Evolutionary conservation across 2,797 vertebrate species (phyloP), one percentile per base, ranked within the genome.

Genomic region (Thamnophis elegans): DNA sequence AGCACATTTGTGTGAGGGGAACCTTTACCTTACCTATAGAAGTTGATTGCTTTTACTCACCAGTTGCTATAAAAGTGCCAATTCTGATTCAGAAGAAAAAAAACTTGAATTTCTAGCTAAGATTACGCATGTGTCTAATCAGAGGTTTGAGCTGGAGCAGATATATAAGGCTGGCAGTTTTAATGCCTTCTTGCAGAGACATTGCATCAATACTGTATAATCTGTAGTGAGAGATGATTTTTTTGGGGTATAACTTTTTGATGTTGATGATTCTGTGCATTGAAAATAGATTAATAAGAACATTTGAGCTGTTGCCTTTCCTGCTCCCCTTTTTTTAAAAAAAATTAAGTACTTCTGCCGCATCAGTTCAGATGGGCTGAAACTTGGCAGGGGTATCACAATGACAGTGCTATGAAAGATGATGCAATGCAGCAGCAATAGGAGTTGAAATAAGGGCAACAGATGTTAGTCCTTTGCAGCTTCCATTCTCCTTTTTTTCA

Each of bases 401-500:
- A 87, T 1, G 20, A 87, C 0, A 88, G 56, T 93, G 62, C 78
- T 78, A 91, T 91, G 90, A 93, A 92, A 85, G 92, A 93, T 95
- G 96, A 97, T 95, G 95, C 94, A 97, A 95, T 91, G 32, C 92
- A 12, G 94, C 62, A 95, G 94, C 87, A 96, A 95, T 95, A 88
- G 11, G 16, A 42, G 25, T 26, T 87, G 62, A 90, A 92, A 92
- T 55, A 22, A 89, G 68, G 55, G 36, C 68, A 91, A 78, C 90
- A 89, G 92, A 86, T 93, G 92, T 47, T 91, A 28, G 1, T 88
- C 65, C 13, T 90, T 92, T 87, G 60, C 36, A 32, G 54, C 58
- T 91, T 58, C 82, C 13, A 82, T 73, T 85, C 91, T 88, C 9
- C n/a, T 93, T 91, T 26, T n/a, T 88, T 87, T 36, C 54, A 42